These are phyloP conservation scores for Tiliacea aurago DNA, from an alignment of 2,888 invertebrate genomes.

Conservation along the genomic window DNA sequence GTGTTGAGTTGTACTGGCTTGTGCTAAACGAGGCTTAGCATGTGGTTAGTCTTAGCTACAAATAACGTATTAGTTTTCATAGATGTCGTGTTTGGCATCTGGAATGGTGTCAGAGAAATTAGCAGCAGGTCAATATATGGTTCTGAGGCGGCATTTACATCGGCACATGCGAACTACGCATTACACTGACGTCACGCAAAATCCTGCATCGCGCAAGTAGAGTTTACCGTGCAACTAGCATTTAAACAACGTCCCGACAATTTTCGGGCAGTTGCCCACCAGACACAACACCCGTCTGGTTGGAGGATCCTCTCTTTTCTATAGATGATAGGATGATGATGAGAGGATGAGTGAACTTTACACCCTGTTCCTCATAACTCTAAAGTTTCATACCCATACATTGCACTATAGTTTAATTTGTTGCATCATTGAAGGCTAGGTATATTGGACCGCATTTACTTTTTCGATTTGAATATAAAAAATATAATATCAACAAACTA, in stretches of 20 bases:
- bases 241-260: too few species aligned
- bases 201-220: too few species aligned
- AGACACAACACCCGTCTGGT: too few species aligned
- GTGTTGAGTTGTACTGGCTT: constrained; percentile 47
- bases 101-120: constrained; percentile 1
- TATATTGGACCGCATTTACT: background rate
- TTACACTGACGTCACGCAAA: too few species aligned
- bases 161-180: too few species aligned
- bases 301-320: too few species aligned
- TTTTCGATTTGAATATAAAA: background rate
- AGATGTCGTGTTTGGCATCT: constrained; percentile 12
- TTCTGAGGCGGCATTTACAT: too few species aligned
- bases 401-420: background rate
- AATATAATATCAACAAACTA: background rate
- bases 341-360: too few species aligned
- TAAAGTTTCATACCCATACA: background rate
- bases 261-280: too few species aligned
- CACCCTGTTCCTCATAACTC: too few species aligned
- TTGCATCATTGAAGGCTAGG: background rate
- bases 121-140: background rate
- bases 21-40: constrained; percentile 42
- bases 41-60: constrained; percentile 26
- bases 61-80: constrained; percentile 34
- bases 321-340: too few species aligned
- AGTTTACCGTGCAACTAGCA: too few species aligned